A percentile compares a stretch with the other conserved stretches of the same genome.
These are phyloP conservation scores for Podarcis siculus DNA, from an alignment of 2,797 vertebrate species.

Conservation along the genomic window DNA sequence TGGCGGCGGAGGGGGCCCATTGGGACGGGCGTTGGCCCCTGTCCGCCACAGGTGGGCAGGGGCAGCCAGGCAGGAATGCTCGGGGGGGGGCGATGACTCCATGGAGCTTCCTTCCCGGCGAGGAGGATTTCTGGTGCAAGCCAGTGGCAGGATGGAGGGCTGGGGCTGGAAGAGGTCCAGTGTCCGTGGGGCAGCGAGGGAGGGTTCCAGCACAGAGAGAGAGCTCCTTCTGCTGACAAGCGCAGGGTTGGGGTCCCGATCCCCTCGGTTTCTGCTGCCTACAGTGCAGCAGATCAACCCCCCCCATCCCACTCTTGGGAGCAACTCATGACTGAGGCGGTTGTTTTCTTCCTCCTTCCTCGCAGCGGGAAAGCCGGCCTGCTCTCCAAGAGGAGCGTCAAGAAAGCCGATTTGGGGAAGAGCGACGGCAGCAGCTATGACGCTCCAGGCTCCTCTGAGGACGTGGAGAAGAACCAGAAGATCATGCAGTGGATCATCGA, in stretches of 20 bases:
- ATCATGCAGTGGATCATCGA: slow-evolving; percentile 98
- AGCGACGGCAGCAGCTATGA: slow-evolving; percentile 79
- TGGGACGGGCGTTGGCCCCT: no score
- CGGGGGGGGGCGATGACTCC: no score
- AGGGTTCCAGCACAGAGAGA: not conserved
- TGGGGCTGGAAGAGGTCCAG: not conserved
- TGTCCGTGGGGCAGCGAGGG: not conserved
- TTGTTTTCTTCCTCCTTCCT: slow-evolving; percentile 51
- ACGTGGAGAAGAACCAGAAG: slow-evolving; percentile 93
- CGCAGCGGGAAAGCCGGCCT: slow-evolving; percentile 84
- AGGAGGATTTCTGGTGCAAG: not conserved
- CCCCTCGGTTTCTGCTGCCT: not conserved
- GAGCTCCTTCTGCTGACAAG: not conserved
- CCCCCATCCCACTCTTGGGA: no score
- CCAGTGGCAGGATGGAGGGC: not conserved
- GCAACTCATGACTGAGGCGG: not conserved
- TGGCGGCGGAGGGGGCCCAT: not conserved
- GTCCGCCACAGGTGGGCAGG: no score
- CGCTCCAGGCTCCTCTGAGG: slow-evolving; percentile 82
- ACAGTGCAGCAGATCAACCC: no score
- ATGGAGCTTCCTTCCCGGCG: not conserved
- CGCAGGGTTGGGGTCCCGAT: not conserved
- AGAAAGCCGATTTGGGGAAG: slow-evolving; percentile 87
- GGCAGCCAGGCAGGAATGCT: no score
- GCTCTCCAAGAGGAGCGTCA: slow-evolving; percentile 84